Percentiles rank a stretch among this genome's conserved stretches.
phyloP scores from a whole-genome alignment of 2,888 invertebrate species.

The Volucella bombylans region DNA sequence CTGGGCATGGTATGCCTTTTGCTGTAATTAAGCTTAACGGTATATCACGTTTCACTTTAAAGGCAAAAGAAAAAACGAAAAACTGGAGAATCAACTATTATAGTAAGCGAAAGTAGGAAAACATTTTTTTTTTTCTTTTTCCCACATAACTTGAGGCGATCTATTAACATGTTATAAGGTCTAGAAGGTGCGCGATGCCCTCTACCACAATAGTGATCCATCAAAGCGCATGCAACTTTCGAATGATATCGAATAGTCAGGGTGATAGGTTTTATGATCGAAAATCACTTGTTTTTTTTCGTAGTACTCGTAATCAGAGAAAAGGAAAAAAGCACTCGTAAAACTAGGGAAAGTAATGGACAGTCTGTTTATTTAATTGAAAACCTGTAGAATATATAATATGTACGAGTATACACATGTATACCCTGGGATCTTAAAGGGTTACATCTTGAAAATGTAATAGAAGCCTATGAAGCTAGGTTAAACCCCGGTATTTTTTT shows the following conservation, averaged over 20 bases:
- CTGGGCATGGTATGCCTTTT: too few relatives aligned
- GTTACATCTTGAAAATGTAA: too few relatives aligned
- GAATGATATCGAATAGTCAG: not conserved
- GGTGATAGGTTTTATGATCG: not conserved
- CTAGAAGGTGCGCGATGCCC: not conserved
- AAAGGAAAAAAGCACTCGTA: too few relatives aligned
- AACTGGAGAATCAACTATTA: conserved; percentile 3
- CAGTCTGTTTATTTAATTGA: too few relatives aligned
- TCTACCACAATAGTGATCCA: conserved; percentile 1
- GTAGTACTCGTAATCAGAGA: not conserved
- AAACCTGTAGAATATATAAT: too few relatives aligned
- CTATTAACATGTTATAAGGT: not conserved
- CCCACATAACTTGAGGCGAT: conserved; percentile 5
- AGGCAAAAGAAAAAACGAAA: not conserved
- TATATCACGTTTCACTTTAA: not conserved
- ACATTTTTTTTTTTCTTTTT: not conserved
- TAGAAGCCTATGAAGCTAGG: too few relatives aligned
- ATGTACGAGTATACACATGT: too few relatives aligned
- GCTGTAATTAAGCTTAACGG: too few relatives aligned
- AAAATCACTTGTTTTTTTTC: not conserved
- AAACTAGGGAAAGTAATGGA: too few relatives aligned
- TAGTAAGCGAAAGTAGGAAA: conserved; percentile 17
- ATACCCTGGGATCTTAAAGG: too few relatives aligned
- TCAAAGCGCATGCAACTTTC: conserved; percentile 2
- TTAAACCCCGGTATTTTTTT: too few relatives aligned